Percentiles rank a stretch among this genome's conserved stretches.
These are phyloP conservation scores for Drosophila rubida DNA, from an alignment of 2,888 invertebrate species.

Conservation along the genomic window DNA sequence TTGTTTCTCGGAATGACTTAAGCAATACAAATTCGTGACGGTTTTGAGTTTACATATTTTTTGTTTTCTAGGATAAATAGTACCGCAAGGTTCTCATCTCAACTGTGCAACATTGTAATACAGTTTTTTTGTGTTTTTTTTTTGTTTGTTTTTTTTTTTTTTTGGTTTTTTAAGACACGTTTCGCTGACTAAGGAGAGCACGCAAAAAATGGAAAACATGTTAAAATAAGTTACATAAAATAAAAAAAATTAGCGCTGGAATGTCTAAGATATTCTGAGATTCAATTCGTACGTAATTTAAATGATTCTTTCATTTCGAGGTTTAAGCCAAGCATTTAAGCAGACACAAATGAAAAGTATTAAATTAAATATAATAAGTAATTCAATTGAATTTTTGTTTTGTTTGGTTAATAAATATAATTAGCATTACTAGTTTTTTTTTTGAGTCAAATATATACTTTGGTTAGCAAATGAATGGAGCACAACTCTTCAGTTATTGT, in stretches of 20 bases:
- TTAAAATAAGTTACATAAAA: slow-evolving; percentile 48
- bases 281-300: slow-evolving; percentile 2
- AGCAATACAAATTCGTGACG: slow-evolving; percentile 70
- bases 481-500: slow-evolving; percentile 80
- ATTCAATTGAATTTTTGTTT: slow-evolving; percentile 12
- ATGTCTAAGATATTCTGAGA: slow-evolving; percentile 42
- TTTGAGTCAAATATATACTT: background rate
- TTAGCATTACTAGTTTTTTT: slow-evolving; percentile 13
- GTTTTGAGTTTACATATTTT: slow-evolving; percentile 45
- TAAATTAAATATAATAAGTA: slow-evolving; percentile 16
- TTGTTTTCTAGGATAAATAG: slow-evolving; percentile 54
- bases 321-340: slow-evolving; percentile 25
- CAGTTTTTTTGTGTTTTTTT: slow-evolving; percentile 19
- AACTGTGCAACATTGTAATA: slow-evolving; percentile 70
- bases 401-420: slow-evolving; percentile 44
- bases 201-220: slow-evolving; percentile 40
- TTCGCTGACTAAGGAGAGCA: slow-evolving; percentile 58
- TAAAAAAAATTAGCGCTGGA: slow-evolving; percentile 39
- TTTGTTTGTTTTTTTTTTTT: slow-evolving; percentile 4
- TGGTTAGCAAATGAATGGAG: background rate
- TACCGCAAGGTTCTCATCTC: slow-evolving; percentile 42
- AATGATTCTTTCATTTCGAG: background rate
- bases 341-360: slow-evolving; percentile 45
- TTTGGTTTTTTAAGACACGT: slow-evolving; percentile 68
- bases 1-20: slow-evolving; percentile 40